These are phyloP conservation scores for Calameuta pallipes DNA, from an alignment of 2,888 invertebrate genomes.

Conservation along the genomic window DNA sequence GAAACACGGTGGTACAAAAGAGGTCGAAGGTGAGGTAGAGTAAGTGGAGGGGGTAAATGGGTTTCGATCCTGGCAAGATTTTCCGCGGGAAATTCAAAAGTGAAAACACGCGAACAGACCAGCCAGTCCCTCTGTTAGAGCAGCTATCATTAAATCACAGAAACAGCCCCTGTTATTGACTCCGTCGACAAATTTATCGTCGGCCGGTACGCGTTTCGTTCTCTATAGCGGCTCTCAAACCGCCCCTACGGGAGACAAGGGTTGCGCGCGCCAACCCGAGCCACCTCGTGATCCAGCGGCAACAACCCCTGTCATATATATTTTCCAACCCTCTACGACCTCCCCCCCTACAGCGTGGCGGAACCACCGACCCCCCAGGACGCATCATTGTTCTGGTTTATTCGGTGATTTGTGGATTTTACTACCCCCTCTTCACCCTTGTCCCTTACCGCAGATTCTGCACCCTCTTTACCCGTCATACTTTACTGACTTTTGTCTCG, in stretches of 20 bases:
- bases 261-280: slow-evolving; percentile 17
- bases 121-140: slow-evolving; percentile 28
- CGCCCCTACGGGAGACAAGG: slow-evolving; percentile 23
- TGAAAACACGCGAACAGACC: slow-evolving; percentile 51
- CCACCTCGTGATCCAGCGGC: background rate
- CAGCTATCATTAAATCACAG: slow-evolving; percentile 65
- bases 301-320: slow-evolving; percentile 8
- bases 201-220: slow-evolving; percentile 54
- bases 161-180: slow-evolving; percentile 66
- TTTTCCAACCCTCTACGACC: background rate
- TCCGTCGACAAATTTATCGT: slow-evolving; percentile 65
- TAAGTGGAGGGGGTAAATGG: background rate
- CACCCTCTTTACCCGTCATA: slow-evolving; percentile 1
- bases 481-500: no score
- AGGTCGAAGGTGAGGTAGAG: background rate
- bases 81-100: slow-evolving; percentile 38
- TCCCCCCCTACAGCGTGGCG: background rate
- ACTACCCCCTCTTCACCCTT: slow-evolving; percentile 41
- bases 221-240: slow-evolving; percentile 42
- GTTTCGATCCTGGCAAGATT: background rate
- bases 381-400: slow-evolving; percentile 65
- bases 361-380: slow-evolving; percentile 32
- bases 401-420: slow-evolving; percentile 66
- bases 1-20: no score
- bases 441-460: slow-evolving; percentile 17